Conservation (phyloP, 2,888 invertebrate genomes). For the Aphodius sticticus region DNA sequence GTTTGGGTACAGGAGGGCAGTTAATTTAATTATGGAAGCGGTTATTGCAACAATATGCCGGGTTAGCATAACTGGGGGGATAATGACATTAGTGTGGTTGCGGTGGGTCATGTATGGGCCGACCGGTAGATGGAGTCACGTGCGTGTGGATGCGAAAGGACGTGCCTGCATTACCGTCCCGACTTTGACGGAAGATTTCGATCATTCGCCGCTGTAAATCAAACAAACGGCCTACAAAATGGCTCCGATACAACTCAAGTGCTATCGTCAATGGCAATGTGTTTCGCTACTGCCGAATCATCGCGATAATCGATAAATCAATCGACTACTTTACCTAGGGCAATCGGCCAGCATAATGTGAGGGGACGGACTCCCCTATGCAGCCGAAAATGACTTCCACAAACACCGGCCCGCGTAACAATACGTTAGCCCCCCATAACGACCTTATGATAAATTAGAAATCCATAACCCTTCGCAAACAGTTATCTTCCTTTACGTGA, state of each 20-base stretch:
- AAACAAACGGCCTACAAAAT: slow-evolving; percentile 38
- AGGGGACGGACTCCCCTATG: not conserved
- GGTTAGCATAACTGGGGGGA: slow-evolving; percentile 24
- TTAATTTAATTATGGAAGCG: not conserved
- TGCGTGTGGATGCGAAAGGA: slow-evolving; percentile 38
- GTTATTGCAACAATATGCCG: slow-evolving; percentile 8
- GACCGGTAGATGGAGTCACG: slow-evolving; percentile 38
- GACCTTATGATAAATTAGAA: slow-evolving; percentile 17
- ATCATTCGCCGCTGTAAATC: slow-evolving; percentile 38
- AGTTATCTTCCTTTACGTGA: not conserved
- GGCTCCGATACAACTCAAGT: slow-evolving; percentile 37
- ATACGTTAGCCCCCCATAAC: not conserved
- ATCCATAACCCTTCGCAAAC: slow-evolving; percentile 10
- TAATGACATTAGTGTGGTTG: slow-evolving; percentile 22
- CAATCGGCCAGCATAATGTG: slow-evolving; percentile 18
- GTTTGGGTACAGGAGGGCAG: not conserved
- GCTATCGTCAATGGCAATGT: slow-evolving; percentile 38
- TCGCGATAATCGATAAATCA: slow-evolving; percentile 40
- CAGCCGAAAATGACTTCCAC: slow-evolving; percentile 7
- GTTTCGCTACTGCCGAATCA: slow-evolving; percentile 33
- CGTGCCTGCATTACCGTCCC: slow-evolving; percentile 37
- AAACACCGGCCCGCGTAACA: slow-evolving; percentile 1
- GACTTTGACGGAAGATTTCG: slow-evolving; percentile 40
- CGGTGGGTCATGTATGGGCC: slow-evolving; percentile 13
- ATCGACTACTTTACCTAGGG: slow-evolving; percentile 32